These are phyloP conservation scores for Spheniscus humboldti DNA, from an alignment of 2,797 vertebrate genomes.

Conservation along the genomic window DNA sequence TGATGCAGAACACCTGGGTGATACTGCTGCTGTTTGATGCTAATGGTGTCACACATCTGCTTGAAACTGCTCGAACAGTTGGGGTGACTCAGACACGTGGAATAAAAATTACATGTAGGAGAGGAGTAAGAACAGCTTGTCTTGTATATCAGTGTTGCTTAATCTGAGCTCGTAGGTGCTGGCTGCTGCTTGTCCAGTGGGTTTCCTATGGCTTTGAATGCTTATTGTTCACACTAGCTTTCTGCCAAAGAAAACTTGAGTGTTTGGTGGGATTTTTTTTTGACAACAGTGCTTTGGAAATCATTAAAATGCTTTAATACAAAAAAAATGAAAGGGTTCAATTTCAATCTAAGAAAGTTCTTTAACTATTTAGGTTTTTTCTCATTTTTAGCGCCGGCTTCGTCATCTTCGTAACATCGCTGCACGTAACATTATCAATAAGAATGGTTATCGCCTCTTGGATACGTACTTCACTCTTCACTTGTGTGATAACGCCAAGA, in stretches of 20 bases:
- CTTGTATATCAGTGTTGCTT: not conserved
- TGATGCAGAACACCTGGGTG: not conserved
- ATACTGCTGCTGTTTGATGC: not conserved
- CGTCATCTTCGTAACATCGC: slow-evolving; percentile 95
- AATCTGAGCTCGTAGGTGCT: not conserved
- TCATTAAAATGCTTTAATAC: not conserved
- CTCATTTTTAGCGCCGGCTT: slow-evolving; percentile 83
- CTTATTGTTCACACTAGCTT: not conserved
- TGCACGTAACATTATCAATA: slow-evolving; percentile 93
- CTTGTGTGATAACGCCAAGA: slow-evolving; percentile 81
- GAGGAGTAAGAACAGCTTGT: not conserved
- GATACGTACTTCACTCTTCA: slow-evolving; percentile 98
- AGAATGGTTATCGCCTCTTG: slow-evolving; percentile 89
- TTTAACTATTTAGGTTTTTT: not conserved
- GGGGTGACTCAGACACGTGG: not conserved
- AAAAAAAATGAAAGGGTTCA: not conserved
- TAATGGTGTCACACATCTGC: not conserved
- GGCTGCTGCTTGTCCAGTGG: not conserved
- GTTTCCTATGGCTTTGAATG: not conserved
- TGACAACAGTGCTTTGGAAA: not conserved
- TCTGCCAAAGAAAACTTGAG: not conserved
- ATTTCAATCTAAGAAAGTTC: not conserved
- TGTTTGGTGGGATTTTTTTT: not conserved
- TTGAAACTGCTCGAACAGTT: not conserved
- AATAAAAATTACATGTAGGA: not conserved